Conservation (phyloP, 2,113 vertebrate genomes). For the Plecotus auritus region DNA sequence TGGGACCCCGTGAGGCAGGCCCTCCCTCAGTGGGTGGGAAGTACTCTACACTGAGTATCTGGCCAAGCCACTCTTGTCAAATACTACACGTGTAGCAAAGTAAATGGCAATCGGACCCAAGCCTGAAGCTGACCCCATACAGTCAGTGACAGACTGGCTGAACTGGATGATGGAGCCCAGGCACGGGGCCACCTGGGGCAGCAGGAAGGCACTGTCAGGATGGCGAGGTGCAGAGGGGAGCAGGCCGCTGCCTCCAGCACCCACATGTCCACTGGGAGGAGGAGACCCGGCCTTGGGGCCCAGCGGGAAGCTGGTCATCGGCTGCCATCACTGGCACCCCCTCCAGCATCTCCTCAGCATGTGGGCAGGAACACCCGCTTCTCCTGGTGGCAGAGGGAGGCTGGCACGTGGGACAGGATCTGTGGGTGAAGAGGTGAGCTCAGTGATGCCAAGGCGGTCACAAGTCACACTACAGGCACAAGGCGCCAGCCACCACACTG, state of each 20-base stretch:
- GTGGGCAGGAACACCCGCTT: slow-evolving; percentile 86
- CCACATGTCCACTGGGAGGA: slow-evolving; percentile 71
- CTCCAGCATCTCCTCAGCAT: slow-evolving; percentile 71
- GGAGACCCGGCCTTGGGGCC: slow-evolving; percentile 67
- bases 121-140: slow-evolving; percentile 83
- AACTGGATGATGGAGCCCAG: slow-evolving; percentile 89
- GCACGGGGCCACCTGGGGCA: slow-evolving; percentile 89
- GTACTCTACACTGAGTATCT: slow-evolving; percentile 67
- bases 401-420: slow-evolving; percentile 88
- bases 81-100: slow-evolving; percentile 86
- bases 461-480: slow-evolving; percentile 83
- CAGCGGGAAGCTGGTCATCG: slow-evolving; percentile 61
- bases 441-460: slow-evolving; percentile 84
- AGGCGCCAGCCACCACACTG: slow-evolving; percentile 82
- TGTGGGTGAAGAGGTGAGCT: slow-evolving; percentile 88
- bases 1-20: background rate
- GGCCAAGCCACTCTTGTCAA: slow-evolving; percentile 84
- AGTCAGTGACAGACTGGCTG: slow-evolving; percentile 85
- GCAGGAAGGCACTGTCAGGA: slow-evolving; percentile 90
- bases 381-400: slow-evolving; percentile 89
- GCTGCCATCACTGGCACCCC: slow-evolving; percentile 39
- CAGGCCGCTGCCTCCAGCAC: background rate
- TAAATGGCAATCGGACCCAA: slow-evolving; percentile 86
- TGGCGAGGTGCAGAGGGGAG: slow-evolving; percentile 81
- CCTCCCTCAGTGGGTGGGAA: background rate